A percentile compares a stretch with the other conserved stretches of the same genome.
Evolutionary conservation across 2,113 vertebrate genomes (phyloP).

Genomic region (Sylvicapra grimmia): DNA sequence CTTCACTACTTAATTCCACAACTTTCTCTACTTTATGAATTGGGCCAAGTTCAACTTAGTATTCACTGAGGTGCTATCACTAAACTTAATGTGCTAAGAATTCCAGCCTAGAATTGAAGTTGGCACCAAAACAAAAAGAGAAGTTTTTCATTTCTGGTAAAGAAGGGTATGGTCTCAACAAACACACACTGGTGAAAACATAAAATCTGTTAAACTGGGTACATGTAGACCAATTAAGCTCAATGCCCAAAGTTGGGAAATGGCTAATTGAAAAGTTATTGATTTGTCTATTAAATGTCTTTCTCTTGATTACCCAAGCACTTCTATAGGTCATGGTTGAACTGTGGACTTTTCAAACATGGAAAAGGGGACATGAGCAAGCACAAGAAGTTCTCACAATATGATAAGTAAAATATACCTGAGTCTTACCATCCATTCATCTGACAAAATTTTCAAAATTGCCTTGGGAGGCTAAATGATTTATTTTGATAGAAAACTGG

Average conservation of each 20-base stretch:
- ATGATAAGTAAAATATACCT: background rate
- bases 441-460: conserved; percentile 33
- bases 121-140: background rate
- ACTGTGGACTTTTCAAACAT: background rate
- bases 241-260: conserved; percentile 41
- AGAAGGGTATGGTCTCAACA: background rate
- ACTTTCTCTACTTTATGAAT: background rate
- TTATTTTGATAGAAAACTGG: conserved; percentile 23
- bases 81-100: background rate
- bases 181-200: conserved; percentile 17
- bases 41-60: conserved; percentile 4
- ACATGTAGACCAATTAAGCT: conserved; percentile 47
- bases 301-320: conserved; percentile 18
- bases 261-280: conserved; percentile 60
- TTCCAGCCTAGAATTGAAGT: background rate
- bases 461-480: conserved; percentile 14
- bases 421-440: background rate
- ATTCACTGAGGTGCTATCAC: background rate
- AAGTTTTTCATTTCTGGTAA: background rate
- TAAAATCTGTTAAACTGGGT: conserved; percentile 33
- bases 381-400: background rate
- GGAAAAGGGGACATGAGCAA: background rate
- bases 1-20: conserved; percentile 11
- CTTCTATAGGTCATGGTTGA: background rate
- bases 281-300: conserved; percentile 53